These are phyloP conservation scores for Oophaga sylvatica DNA, from an alignment of 2,797 vertebrate genomes.

Conservation along the genomic window DNA sequence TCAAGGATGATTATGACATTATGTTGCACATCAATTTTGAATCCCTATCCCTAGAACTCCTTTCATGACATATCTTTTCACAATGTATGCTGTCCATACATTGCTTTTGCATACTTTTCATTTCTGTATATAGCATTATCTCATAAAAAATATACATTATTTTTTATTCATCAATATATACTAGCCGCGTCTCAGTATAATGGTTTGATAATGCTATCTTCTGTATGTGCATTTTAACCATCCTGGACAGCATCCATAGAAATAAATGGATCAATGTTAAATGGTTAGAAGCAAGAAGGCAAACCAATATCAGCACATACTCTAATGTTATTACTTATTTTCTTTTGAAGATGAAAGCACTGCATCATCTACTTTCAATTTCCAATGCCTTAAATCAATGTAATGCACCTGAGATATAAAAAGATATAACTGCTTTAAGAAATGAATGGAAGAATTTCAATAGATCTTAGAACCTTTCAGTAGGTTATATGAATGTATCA, in stretches of 20 bases:
- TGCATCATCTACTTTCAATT: conserved; percentile 38
- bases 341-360: conserved; percentile 43
- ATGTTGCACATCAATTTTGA: not conserved
- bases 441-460: not conserved
- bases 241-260: conserved; percentile 6
- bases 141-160: not conserved
- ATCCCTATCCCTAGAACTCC: not conserved
- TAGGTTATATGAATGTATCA: not conserved
- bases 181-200: not conserved
- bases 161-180: not conserved
- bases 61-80: too few relatives aligned
- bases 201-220: not conserved
- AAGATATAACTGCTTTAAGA: conserved; percentile 16
- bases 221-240: conserved; percentile 3
- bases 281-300: conserved; percentile 35
- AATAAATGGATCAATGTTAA: conserved; percentile 51
- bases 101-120: not conserved
- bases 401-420: conserved; percentile 34
- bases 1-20: not conserved
- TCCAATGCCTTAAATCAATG: conserved; percentile 49
- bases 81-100: not conserved
- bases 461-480: not conserved
- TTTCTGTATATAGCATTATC: not conserved
- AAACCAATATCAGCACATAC: conserved; percentile 41
- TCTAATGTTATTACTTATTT: conserved; percentile 44